Conservation (phyloP, 1,140 invertebrate genomes). For the Tetraneura akinire region DNA sequence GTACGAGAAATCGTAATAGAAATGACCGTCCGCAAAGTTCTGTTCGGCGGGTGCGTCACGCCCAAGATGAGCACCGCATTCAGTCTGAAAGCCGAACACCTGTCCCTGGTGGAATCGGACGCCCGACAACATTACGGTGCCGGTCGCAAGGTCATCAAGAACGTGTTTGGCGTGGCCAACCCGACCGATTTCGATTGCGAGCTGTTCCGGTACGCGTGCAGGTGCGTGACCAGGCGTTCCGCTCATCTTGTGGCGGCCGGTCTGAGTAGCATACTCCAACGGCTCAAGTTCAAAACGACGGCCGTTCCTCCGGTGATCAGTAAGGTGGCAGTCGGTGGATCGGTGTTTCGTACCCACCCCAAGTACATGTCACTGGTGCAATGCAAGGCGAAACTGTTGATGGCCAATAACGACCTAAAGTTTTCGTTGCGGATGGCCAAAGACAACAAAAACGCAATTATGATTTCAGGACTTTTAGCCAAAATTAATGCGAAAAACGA, state of each 20-base stretch:
- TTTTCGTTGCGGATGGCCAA: not conserved
- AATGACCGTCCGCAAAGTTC: not conserved
- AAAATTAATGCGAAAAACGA: no score
- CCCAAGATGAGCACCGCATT: not conserved
- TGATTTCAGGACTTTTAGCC: no score
- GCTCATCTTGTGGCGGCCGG: slow-evolving; percentile 2
- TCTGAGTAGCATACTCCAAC: not conserved
- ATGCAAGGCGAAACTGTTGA: not conserved
- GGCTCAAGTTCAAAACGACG: not conserved
- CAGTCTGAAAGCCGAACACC: not conserved
- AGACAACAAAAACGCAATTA: not conserved
- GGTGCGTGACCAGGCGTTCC: slow-evolving; percentile 21
- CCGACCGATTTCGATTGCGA: not conserved
- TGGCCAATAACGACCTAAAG: not conserved
- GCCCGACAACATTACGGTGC: not conserved
- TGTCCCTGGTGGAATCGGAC: slow-evolving; percentile 1
- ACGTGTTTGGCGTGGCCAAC: not conserved
- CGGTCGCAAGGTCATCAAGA: not conserved
- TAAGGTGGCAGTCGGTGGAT: not conserved
- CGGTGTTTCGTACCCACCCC: not conserved
- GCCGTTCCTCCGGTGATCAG: not conserved
- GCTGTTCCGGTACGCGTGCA: slow-evolving; percentile 25
- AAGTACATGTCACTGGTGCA: not conserved
- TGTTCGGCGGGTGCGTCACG: not conserved
- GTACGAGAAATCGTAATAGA: not conserved